Evolutionary conservation across 2,888 invertebrate genomes (phyloP).

Genomic region (Globia sparganii): DNA sequence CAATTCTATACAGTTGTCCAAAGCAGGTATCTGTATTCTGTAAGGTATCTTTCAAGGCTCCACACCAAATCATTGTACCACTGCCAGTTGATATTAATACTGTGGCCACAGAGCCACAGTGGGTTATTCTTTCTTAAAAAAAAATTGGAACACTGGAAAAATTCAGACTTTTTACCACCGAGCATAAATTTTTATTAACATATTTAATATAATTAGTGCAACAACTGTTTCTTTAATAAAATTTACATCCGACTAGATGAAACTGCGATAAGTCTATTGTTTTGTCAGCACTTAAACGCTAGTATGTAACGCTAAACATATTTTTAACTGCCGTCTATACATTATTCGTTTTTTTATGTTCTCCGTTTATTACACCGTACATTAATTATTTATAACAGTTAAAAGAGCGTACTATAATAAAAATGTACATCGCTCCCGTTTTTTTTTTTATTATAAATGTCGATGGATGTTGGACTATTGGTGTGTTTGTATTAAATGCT

Average conservation of each 20-base stretch:
- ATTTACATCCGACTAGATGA: slow-evolving; percentile 62
- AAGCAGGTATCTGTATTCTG: background rate
- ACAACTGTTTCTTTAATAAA: slow-evolving; percentile 67
- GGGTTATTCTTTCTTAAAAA: background rate
- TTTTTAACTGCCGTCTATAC: slow-evolving; percentile 69
- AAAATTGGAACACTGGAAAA: background rate
- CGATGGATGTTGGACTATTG: slow-evolving; percentile 49
- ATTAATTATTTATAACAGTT: slow-evolving; percentile 88
- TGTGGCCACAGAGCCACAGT: too few relatives aligned
- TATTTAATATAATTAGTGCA: slow-evolving; percentile 65
- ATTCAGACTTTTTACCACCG: slow-evolving; percentile 9
- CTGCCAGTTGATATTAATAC: background rate
- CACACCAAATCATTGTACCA: background rate
- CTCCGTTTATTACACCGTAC: slow-evolving; percentile 83
- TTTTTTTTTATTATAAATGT: slow-evolving; percentile 67
- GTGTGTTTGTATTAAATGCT: slow-evolving; percentile 34
- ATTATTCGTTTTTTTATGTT: slow-evolving; percentile 68
- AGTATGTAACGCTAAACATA: slow-evolving; percentile 64
- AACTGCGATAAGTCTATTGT: slow-evolving; percentile 63
- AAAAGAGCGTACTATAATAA: slow-evolving; percentile 84
- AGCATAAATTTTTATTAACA: slow-evolving; percentile 46
- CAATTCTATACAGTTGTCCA: background rate
- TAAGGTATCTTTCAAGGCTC: background rate
- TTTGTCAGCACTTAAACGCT: slow-evolving; percentile 68
- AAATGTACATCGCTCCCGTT: slow-evolving; percentile 82